Percentiles rank a stretch among this genome's conserved stretches.
Conservation (phyloP, 1,140 invertebrate genomes). For the Drosophila ambigua region DNA sequence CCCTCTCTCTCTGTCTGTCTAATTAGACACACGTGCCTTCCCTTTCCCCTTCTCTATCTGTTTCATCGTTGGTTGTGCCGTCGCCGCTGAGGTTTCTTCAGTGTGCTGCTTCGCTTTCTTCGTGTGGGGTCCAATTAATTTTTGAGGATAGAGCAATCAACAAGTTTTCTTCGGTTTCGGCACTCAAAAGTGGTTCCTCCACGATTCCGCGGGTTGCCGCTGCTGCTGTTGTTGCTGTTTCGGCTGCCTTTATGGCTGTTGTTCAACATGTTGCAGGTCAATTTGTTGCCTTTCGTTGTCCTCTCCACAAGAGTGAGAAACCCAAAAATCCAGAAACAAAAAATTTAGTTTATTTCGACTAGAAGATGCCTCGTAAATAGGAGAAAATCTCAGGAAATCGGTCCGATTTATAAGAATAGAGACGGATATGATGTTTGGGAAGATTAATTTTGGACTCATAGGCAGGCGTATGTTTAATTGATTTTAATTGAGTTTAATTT, state of each 20-base stretch:
- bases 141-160: conserved; percentile 77
- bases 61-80: neutral
- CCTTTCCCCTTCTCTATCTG: conserved; percentile 3
- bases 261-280: conserved; percentile 78
- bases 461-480: no score
- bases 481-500: no score
- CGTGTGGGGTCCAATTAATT: conserved; percentile 81
- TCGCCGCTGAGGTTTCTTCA: conserved; percentile 11
- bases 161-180: conserved; percentile 59
- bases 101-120: conserved; percentile 31
- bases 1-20: conserved; percentile 11
- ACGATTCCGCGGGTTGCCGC: conserved; percentile 8
- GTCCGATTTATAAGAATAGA: no score
- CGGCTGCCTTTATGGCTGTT: conserved; percentile 56
- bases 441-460: no score
- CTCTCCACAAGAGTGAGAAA: conserved; percentile 18
- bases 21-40: conserved; percentile 50
- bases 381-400: no score
- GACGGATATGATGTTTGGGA: no score
- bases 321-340: neutral
- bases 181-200: conserved; percentile 35
- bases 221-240: conserved; percentile 49
- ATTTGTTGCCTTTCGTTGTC: conserved; percentile 67
- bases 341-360: neutral
- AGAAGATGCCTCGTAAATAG: no score